A percentile compares a stretch with the other conserved stretches of the same genome.
phyloP scores from a whole-genome alignment of 2,113 vertebrate genomes.

The Pluvialis apricaria region DNA sequence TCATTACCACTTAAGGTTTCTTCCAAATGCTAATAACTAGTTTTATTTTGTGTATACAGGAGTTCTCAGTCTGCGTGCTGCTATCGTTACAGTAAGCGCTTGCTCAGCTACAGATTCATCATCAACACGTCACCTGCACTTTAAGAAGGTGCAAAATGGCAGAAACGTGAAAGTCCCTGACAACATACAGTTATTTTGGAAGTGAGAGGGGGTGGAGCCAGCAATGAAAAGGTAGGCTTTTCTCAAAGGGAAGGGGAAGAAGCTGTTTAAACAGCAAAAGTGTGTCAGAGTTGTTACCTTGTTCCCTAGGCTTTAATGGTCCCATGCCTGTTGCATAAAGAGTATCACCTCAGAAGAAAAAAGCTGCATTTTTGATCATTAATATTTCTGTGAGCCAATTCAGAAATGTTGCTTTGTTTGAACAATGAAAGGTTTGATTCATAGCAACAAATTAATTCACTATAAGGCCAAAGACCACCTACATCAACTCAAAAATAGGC shows the following conservation, averaged over 20 bases:
- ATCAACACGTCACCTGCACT: neutral
- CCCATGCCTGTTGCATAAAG: neutral
- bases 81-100: accelerated
- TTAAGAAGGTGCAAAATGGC: neutral
- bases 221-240: neutral
- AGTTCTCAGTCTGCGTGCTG: neutral
- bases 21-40: neutral
- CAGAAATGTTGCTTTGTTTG: neutral
- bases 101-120: neutral
- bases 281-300: neutral
- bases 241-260: neutral
- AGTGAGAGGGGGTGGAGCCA: neutral
- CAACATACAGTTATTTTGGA: neutral
- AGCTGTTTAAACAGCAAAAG: neutral
- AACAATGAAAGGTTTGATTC: neutral
- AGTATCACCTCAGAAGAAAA: neutral
- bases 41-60: neutral
- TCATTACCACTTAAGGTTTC: neutral
- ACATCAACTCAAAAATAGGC: neutral
- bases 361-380: neutral
- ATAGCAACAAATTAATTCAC: neutral
- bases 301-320: neutral
- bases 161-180: neutral
- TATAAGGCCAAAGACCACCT: neutral
- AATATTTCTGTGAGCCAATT: neutral